Evolutionary conservation across 2,113 vertebrate genomes (phyloP).

Genomic region (Fregetta grallaria): DNA sequence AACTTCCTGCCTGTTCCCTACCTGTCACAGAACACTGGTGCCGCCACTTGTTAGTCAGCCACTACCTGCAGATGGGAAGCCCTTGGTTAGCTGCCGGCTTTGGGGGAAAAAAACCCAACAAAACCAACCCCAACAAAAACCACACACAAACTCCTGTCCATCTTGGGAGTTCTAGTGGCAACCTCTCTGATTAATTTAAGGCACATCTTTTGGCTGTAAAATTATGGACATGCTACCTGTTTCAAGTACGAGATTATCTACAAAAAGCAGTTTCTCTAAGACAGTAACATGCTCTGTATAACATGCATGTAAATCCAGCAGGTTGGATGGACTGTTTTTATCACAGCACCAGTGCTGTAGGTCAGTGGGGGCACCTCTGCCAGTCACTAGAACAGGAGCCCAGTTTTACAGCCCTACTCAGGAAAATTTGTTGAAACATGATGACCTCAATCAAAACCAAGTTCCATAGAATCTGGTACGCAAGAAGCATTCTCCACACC

Average conservation of each 20-base stretch:
- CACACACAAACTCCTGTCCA: background rate
- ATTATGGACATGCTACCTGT: background rate
- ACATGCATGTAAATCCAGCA: background rate
- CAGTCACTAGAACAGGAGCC: background rate
- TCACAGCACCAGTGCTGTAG: background rate
- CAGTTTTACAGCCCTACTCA: background rate
- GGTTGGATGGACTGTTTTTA: background rate
- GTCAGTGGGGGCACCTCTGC: background rate
- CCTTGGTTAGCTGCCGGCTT: background rate
- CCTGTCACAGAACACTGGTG: background rate
- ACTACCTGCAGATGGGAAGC: background rate
- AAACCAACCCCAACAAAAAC: background rate
- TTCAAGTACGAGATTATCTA: accelerated
- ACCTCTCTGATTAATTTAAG: background rate
- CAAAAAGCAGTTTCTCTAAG: background rate
- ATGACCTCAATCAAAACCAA: background rate
- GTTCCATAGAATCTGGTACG: accelerated
- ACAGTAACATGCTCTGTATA: background rate
- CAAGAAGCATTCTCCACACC: background rate
- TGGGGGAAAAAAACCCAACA: background rate
- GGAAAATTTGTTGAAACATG: no score
- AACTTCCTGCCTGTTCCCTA: background rate
- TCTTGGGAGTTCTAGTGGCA: background rate
- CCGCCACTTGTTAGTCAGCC: background rate
- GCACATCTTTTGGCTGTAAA: background rate